Percentiles rank a stretch among this genome's conserved stretches.
phyloP scores from a whole-genome alignment of 1,140 invertebrate species.

The Caenorhabditis remanei region DNA sequence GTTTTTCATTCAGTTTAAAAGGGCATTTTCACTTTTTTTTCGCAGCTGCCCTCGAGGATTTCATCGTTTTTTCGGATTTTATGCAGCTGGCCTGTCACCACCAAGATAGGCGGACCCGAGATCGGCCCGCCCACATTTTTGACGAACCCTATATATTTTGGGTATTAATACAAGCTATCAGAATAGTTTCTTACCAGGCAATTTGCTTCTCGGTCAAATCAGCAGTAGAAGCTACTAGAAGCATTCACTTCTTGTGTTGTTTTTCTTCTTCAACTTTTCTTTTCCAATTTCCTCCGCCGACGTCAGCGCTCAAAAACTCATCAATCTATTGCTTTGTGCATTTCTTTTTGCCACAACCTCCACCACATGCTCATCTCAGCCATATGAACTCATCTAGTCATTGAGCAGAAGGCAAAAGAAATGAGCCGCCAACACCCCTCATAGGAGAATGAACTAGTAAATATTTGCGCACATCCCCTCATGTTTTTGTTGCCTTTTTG shows the following conservation, averaged over 20 bases:
- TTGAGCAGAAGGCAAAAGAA: slow-evolving; percentile 5
- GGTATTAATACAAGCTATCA: too few relatives aligned
- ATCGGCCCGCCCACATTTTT: neutral
- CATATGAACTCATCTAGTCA: slow-evolving; percentile 33
- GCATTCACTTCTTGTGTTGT: neutral
- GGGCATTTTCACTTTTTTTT: neutral
- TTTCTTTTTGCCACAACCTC: slow-evolving; percentile 47
- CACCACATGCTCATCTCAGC: slow-evolving; percentile 34
- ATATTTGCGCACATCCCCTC: slow-evolving; percentile 28
- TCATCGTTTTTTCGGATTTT: neutral
- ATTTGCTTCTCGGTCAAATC: neutral
- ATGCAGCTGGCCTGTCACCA: slow-evolving; percentile 13
- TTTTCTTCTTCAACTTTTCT: slow-evolving; percentile 8
- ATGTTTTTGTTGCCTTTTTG: slow-evolving; percentile 17
- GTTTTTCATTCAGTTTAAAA: neutral
- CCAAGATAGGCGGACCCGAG: neutral
- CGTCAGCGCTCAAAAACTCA: slow-evolving; percentile 48
- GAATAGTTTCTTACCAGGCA: too few relatives aligned
- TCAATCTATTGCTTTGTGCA: slow-evolving; percentile 48
- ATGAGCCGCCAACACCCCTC: slow-evolving; percentile 33
- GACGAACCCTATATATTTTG: too few relatives aligned
- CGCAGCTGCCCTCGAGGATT: neutral
- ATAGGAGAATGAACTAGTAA: slow-evolving; percentile 11
- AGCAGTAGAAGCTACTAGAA: neutral
- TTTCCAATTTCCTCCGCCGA: neutral